Base-by-base conservation (phyloP, 1,140 invertebrate species). In the Campoletis sonorensis region DNA sequence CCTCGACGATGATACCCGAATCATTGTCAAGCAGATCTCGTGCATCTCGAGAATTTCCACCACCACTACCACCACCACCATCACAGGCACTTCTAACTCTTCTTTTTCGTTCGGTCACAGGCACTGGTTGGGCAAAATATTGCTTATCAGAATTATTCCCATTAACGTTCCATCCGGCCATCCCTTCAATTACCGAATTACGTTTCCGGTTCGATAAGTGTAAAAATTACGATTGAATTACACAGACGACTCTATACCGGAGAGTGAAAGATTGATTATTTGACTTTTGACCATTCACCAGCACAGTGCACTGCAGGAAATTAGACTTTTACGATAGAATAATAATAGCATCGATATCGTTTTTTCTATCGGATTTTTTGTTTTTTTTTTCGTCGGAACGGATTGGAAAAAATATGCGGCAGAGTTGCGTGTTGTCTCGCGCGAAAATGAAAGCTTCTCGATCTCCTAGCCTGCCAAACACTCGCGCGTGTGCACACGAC, bases 121-220 rank as follows among this genome's bases (percentile, higher is more conserved):
- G 76, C 76, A 78, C 76, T 78, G 76, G 76, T 78, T 78, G 76
- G 76, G 76, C 58, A 78, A 78, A 78, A 67, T 78, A 78, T 78
- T 67, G 58, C 76, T 78, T 78, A 18, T 78, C 76, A 78, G 76
- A 78, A 37, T 78, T 78, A 64, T 78, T 78, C 5, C 61, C 33
- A 21, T 67, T 78, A 4, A 18, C 10, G 18, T 30, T 78, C 76
- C 76, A 78, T 33, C 30, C 27, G 11, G 76, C 76, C 76, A 78
- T 78, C 37, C 64, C 76, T 78, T 23, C 67, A 40, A 40, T 45
- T 61, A 26, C 54, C 15, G 67, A 40, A 40, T 45, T 61, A 26
- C 54, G 26, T 64, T 23, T 23, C 23, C 13, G 30, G 15, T n/a
- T n/a, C 0, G 37, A 21, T n/a, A 75, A 27, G 7, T 58, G 13